These are phyloP conservation scores for Paragorgia papillata DNA, from an alignment of 92 coral and sea anemone genomes.

Conservation along the genomic window DNA sequence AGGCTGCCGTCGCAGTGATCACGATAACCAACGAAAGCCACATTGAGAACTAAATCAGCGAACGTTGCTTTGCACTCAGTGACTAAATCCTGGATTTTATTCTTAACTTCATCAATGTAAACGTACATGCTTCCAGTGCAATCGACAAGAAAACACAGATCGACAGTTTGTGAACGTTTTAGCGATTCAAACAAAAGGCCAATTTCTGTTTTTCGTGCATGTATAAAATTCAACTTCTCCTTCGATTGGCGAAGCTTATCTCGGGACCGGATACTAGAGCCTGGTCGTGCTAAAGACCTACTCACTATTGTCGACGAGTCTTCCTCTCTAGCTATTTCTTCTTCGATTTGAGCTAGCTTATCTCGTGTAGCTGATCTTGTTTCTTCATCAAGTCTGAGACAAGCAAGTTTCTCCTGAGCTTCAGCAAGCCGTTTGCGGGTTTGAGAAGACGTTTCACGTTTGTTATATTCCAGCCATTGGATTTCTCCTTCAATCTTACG, in stretches of 20 bases:
- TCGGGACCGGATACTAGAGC: constrained; percentile 9
- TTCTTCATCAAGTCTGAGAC: constrained; percentile 19
- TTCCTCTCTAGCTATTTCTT: constrained; percentile 31
- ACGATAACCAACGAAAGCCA: constrained; percentile 43
- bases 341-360: constrained; percentile 34
- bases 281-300: neutral
- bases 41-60: constrained; percentile 30
- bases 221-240: constrained; percentile 31
- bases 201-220: constrained; percentile 27
- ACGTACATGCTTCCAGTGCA: constrained; percentile 41
- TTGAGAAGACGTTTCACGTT: constrained; percentile 6
- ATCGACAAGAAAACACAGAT: constrained; percentile 43
- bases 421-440: constrained; percentile 38
- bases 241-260: constrained; percentile 9
- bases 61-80: constrained; percentile 21
- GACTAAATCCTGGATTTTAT: constrained; percentile 24
- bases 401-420: constrained; percentile 33
- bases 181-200: constrained; percentile 15
- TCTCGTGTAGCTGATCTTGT: constrained; percentile 41
- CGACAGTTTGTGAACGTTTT: constrained; percentile 41
- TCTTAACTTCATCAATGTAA: constrained; percentile 32
- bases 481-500: neutral
- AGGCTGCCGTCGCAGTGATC: constrained; percentile 18
- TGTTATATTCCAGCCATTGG: constrained; percentile 2
- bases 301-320: constrained; percentile 38